Evolutionary conservation across 1,140 invertebrate genomes (phyloP).

Genomic region (Meloidogyne hapla): DNA sequence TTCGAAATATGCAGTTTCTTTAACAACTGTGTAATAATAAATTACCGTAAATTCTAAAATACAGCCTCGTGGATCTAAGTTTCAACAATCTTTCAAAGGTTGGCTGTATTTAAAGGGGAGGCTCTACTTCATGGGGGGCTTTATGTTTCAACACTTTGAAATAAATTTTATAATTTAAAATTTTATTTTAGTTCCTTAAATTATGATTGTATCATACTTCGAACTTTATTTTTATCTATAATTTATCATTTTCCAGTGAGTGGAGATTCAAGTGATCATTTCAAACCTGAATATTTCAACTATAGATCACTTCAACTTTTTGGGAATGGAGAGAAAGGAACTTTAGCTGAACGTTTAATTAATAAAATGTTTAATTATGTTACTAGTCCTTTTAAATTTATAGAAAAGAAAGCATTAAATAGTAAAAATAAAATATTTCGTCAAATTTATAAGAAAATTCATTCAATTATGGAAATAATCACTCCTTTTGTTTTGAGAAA

Average conservation of each 20-base stretch:
- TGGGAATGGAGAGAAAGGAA: not conserved
- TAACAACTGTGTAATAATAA: too few species aligned
- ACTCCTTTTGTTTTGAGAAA: not conserved
- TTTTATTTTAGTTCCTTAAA: too few species aligned
- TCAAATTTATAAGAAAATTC: not conserved
- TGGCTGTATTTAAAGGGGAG: too few species aligned
- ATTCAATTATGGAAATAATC: not conserved
- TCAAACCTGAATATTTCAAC: not conserved
- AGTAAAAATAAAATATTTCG: not conserved
- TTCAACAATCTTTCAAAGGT: too few species aligned
- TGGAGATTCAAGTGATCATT: not conserved
- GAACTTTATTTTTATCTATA: too few species aligned
- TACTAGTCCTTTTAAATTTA: not conserved
- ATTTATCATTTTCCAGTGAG: not conserved
- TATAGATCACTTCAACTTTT: not conserved
- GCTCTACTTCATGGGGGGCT: too few species aligned
- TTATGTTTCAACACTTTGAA: too few species aligned
- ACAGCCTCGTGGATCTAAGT: too few species aligned
- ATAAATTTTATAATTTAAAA: too few species aligned
- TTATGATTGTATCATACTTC: too few species aligned
- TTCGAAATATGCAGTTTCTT: too few species aligned
- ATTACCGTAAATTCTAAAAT: too few species aligned
- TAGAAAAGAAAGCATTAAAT: not conserved
- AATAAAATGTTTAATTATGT: not conserved
- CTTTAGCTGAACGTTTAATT: not conserved